Base-by-base conservation (phyloP, 64 coral and sea anemone genomes). In the Actinia tenebrosa region DNA sequence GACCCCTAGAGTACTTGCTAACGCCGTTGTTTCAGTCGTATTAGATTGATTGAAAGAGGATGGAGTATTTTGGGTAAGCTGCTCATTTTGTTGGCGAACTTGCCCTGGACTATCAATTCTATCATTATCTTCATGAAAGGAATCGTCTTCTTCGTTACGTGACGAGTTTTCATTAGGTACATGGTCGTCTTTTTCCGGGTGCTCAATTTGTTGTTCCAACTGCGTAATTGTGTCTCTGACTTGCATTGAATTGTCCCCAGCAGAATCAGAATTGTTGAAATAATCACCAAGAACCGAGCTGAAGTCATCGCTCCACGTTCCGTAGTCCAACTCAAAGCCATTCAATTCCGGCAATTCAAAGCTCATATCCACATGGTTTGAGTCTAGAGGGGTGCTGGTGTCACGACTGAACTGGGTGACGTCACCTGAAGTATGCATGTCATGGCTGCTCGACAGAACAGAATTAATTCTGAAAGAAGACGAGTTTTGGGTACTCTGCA, bases 281-380 rank as follows among this genome's bases (percentile, higher is more conserved):
- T 81, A 81, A 81, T 81, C 79, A 19, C 79, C 79, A 15, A 81
- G 50, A 25, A 81, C 79, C 9, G 45, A 81, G 11, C 50, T 81
- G 44, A 81, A 81, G 20, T 81, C 79, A 81, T 50, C 43, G 22
- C 50, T 81, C 79, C 43, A 81, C 44, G 44, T 53, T 9, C 50
- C 79, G 79, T 81, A 81, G 50, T 81, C 79, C 6, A 81, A 44
- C 50, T 81, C 79, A 81, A 81, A 81, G 4, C 45, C 14, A 52
- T 81, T 45, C 3, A 81, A 53, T 53, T 81, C 79, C 2, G 79
- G 17, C 16, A 81, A 53, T 25, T 81, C 79, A 16, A 81, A 81
- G 18, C 18, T 53, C 79, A 81, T 81, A 16, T 81, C 79, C 45
- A 81, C 79, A 52, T 81, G 79, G 22, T 81, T 81, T 9, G 79